Base-by-base conservation (phyloP, 2,888 invertebrate genomes). In the Pantelozetes paolii region DNA sequence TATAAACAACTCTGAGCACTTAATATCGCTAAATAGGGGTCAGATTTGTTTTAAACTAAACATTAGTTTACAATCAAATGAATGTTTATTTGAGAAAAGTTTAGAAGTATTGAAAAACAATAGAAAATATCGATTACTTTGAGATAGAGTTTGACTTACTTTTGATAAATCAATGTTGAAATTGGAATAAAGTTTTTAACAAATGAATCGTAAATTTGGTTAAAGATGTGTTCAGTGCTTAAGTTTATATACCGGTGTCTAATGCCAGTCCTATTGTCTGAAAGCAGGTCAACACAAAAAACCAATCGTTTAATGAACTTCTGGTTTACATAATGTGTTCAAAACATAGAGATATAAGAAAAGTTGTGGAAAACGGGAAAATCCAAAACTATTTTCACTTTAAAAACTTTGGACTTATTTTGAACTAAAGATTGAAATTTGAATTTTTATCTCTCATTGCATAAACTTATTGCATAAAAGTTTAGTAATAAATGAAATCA, bases 261-360 rank as follows among this genome's bases (percentile, higher is more conserved):
- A n/a, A 50, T 50, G 54, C 54, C 59, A 30, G n/a, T 32, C 59
- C 32, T 32, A 62, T 62, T 62, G 59, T 62, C 59, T 15, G 30
- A 30, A 62, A 62, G 28, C 59, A 32, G 59, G 59, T 62, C 59
- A 62, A 9, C 28, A 32, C 11, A n/a, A 62, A 62, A 62, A 62
- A 62, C 59, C 59, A 62, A 62, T 62, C 59, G 59, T 62, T 62
- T 28, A 62, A 62, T 62, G 59, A 62, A 62, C 59, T 62, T 62
- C 59, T 62, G 59, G 59, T 62, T 62, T 62, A 62, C 59, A 62
- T 62, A 62, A 45, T 45, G 18, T 45, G 18, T n/a, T n/a, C 13
- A n/a, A 45, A 45, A 18, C 45, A n/a, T 45, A 18, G 13, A 45
- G 13, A 45, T 13, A 45, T 2, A 45, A 45, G 40, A 9, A 9